Percentiles rank a stretch among this genome's conserved stretches.
These are phyloP conservation scores for Trachymyrmex cornetzi DNA, from an alignment of 1,140 invertebrate genomes.

Conservation along the genomic window DNA sequence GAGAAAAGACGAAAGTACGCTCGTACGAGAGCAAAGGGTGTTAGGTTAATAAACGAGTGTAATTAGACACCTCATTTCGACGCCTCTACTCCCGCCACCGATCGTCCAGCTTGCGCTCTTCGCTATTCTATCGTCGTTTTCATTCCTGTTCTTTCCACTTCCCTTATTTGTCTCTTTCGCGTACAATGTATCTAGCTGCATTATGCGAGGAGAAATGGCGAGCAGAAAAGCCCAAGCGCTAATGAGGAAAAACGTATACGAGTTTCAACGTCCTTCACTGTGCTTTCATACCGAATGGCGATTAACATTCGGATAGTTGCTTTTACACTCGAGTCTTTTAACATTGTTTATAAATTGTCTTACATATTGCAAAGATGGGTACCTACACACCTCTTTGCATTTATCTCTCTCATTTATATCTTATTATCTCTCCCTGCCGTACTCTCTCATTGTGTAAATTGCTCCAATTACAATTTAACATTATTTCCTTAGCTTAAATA, in stretches of 20 bases:
- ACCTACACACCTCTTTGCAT: no score
- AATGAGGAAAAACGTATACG: conserved; percentile 65
- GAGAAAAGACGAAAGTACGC: conserved; percentile 48
- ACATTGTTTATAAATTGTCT: conserved; percentile 28
- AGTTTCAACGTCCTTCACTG: conserved; percentile 7
- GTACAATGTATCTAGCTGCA: conserved; percentile 66
- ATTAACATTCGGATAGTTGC: conserved; percentile 39
- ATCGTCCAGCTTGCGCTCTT: conserved; percentile 46
- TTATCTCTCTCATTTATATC: background rate
- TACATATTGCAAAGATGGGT: background rate
- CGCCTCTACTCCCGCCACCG: conserved; percentile 62
- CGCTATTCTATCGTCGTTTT: conserved; percentile 66
- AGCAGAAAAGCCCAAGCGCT: conserved; percentile 61
- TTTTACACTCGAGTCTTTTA: conserved; percentile 35
- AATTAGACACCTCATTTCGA: conserved; percentile 79
- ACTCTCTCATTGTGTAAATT: conserved; percentile 14
- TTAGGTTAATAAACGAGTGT: conserved; percentile 80
- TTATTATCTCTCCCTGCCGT: background rate
- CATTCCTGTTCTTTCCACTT: conserved; percentile 49
- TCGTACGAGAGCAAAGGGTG: conserved; percentile 45
- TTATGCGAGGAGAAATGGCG: conserved; percentile 62
- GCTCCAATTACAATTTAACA: conserved; percentile 48
- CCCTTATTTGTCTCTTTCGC: conserved; percentile 67
- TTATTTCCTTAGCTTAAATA: conserved; percentile 17
- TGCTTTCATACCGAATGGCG: conserved; percentile 16